These are phyloP conservation scores for Cataglyphis altisquamis DNA, from an alignment of 2,888 invertebrate genomes.

Conservation along the genomic window DNA sequence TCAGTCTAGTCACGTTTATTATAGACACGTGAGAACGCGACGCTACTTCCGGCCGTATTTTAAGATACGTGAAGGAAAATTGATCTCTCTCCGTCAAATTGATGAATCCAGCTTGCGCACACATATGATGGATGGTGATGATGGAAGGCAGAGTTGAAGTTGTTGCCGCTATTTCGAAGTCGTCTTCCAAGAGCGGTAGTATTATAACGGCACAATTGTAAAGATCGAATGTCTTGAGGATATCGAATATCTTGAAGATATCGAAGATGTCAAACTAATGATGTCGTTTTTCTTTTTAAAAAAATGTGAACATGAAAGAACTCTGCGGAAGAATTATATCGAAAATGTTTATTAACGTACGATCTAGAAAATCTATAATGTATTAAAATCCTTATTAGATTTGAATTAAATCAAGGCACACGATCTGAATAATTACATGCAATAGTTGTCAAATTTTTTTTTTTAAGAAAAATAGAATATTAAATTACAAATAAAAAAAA, in stretches of 20 bases:
- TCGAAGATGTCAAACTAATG: not conserved
- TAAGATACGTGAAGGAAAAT: not conserved
- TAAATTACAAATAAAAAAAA: not conserved
- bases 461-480: not conserved
- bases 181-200: not conserved
- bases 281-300: not conserved
- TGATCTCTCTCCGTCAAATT: constrained; percentile 25
- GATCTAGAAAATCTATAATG: not conserved
- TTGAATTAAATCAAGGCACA: not conserved
- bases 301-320: not conserved
- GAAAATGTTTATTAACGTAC: not conserved
- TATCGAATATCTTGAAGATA: not conserved
- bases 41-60: constrained; percentile 18
- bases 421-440: not conserved
- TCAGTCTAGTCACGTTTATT: not conserved
- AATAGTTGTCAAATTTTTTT: not conserved
- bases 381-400: constrained; percentile 4
- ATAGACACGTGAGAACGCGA: not conserved
- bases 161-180: constrained; percentile 23
- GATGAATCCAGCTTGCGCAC: constrained; percentile 18
- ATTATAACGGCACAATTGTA: constrained; percentile 40
- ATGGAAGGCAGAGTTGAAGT: constrained; percentile 17
- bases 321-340: not conserved
- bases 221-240: constrained; percentile 1
- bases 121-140: constrained; percentile 24